A percentile compares a stretch with the other conserved stretches of the same genome.
Evolutionary conservation across 2,888 invertebrate genomes (phyloP).

Genomic region (Cantharis rufa): DNA sequence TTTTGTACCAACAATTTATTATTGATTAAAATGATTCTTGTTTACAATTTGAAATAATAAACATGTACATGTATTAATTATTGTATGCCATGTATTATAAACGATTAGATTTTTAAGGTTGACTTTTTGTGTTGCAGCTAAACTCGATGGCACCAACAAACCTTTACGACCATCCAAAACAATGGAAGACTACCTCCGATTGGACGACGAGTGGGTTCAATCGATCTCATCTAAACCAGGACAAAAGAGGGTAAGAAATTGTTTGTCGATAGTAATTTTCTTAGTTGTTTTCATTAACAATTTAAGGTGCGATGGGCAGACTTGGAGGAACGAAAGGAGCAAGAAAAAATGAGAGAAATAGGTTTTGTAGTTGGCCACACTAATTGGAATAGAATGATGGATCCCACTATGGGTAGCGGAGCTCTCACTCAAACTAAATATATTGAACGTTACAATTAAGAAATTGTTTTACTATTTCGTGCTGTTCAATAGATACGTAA

Average conservation of each 20-base stretch:
- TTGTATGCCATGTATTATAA: background rate
- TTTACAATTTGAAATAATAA: too few relatives aligned
- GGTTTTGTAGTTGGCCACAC: conserved; percentile 98
- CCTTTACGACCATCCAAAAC: conserved; percentile 73
- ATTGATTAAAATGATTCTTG: background rate
- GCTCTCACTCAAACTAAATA: conserved; percentile 95
- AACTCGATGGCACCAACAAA: conserved; percentile 87
- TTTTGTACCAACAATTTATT: background rate
- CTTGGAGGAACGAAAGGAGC: conserved; percentile 88
- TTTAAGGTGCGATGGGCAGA: conserved; percentile 95
- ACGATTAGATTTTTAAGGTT: conserved; percentile 7
- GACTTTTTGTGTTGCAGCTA: conserved; percentile 68
- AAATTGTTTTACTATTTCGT: background rate
- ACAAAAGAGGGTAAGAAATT: conserved; percentile 81
- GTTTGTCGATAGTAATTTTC: background rate
- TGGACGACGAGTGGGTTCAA: conserved; percentile 72
- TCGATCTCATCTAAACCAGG: conserved; percentile 67
- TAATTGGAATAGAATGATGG: conserved; percentile 94
- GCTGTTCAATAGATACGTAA: background rate
- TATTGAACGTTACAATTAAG: conserved; percentile 61
- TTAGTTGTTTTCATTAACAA: background rate
- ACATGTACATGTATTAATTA: background rate
- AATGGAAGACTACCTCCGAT: conserved; percentile 91
- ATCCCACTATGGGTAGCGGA: conserved; percentile 84
- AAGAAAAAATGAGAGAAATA: conserved; percentile 91